A percentile compares a stretch with the other conserved stretches of the same genome.
Evolutionary conservation across 2,797 vertebrate genomes (phyloP).

Genomic region (Numenius phaeopus): DNA sequence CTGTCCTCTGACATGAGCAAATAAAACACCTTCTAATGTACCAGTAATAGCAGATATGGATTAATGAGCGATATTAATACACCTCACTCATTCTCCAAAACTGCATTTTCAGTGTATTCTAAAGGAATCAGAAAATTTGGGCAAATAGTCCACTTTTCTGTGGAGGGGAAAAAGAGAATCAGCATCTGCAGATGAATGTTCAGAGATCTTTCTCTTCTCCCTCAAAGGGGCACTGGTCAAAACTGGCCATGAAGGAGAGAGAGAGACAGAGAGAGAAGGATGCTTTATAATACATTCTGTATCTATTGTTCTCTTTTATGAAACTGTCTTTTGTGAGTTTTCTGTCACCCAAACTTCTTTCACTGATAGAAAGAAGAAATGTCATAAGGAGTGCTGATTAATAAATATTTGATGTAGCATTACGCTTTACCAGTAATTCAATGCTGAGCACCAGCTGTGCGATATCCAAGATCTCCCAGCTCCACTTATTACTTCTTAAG

Average conservation of each 20-base stretch:
- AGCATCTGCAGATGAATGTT: not conserved
- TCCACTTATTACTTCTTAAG: not conserved
- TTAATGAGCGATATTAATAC: not conserved
- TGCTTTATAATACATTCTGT: not conserved
- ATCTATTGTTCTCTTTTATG: not conserved
- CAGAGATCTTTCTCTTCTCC: not conserved
- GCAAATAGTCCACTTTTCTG: not conserved
- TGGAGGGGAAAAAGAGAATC: not conserved
- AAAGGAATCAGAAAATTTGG: not conserved
- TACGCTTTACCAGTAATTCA: not conserved
- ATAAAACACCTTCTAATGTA: not conserved
- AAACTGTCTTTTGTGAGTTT: not conserved
- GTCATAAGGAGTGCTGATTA: not conserved
- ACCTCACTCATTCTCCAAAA: not conserved
- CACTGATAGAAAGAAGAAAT: not conserved
- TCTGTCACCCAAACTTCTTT: not conserved
- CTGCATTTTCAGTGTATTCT: not conserved
- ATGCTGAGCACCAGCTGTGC: not conserved
- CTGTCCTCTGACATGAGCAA: not conserved
- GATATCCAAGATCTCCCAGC: not conserved
- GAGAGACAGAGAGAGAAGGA: not conserved
- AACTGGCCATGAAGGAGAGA: not conserved
- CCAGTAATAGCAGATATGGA: not conserved
- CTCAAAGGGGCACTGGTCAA: not conserved
- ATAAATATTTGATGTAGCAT: constrained; percentile 49